Percentiles rank a stretch among this genome's conserved stretches.
phyloP scores from a whole-genome alignment of 2,797 vertebrate species.

The Heteromormyrus szaboi region DNA sequence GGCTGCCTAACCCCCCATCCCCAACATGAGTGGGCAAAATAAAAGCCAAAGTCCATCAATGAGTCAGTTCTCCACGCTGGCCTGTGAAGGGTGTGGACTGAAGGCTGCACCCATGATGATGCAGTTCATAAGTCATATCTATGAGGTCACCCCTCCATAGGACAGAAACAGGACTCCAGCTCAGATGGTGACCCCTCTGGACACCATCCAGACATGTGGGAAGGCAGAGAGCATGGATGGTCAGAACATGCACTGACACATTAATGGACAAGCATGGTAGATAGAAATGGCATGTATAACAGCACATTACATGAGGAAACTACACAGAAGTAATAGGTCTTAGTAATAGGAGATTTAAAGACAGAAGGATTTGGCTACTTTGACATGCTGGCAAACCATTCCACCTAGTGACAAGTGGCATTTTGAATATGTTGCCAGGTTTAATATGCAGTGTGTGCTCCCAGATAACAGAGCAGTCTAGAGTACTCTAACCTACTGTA shows the following conservation, averaged over 20 bases:
- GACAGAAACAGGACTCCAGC: too few relatives aligned
- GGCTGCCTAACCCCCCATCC: too few relatives aligned
- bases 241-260: not conserved
- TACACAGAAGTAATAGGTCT: not conserved
- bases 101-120: not conserved
- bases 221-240: not conserved
- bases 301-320: not conserved
- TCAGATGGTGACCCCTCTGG: too few relatives aligned
- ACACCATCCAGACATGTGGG: not conserved
- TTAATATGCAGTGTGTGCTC: not conserved
- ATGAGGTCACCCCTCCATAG: not conserved
- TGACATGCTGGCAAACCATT: not conserved
- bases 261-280: not conserved
- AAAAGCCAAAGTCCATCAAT: not conserved
- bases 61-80: not conserved
- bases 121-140: not conserved
- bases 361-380: not conserved
- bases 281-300: not conserved
- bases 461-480: not conserved
- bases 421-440: not conserved
- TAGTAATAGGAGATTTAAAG: not conserved
- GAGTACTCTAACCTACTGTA: not conserved
- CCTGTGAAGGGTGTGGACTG: not conserved
- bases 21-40: not conserved
- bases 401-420: not conserved